Base-by-base conservation (phyloP, 2,113 vertebrate genomes). In the Irena cyanogastra region DNA sequence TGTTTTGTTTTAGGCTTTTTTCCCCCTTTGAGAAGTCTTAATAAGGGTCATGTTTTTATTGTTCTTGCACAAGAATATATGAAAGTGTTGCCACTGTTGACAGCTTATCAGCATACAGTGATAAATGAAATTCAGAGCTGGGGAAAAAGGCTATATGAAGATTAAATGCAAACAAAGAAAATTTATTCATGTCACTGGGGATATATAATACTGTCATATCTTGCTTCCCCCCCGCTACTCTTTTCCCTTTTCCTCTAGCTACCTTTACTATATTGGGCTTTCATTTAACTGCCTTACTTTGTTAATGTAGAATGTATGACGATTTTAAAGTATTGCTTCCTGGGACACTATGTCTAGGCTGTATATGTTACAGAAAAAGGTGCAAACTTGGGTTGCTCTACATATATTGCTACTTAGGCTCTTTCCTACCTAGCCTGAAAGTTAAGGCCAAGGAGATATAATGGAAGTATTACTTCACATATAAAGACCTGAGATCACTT, bases 51-150 rank as follows among this genome's bases (percentile, higher is more conserved):
- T 39, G 16, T 30, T 94, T 94, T 77, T 95, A 86, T 95, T 89
- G 54, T 72, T 85, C 54, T 72, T 84, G 71, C 52, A 75, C 35
- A 87, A 69, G 89, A 95, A 80, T 35, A 45, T 35, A 68, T 68
- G 57, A 57, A 91, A 87, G 52, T 87, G 47, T 66, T 94, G 45
- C 33, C 35, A 28, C 42, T 85, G 41, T 70, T 70, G 65, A 50
- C 74, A 95, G 57, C 37, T 94, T 89, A 77, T 83, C 50, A 81
- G 44, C 54, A 33, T 79, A 45, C 44, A 59, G 45, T 61, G 70
- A 85, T 89, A 95, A 93, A 89, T 96, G 30, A 65, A 95, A 95
- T 93, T 87, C 45, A 69, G 76, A 72, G 30, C 39, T 72, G 74
- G 54, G 70, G 45, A 91, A 87, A 57, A 57, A 83, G 61, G 30